Evolutionary conservation across 2,888 invertebrate genomes (phyloP).

Genomic region (Drosophila lutescens): DNA sequence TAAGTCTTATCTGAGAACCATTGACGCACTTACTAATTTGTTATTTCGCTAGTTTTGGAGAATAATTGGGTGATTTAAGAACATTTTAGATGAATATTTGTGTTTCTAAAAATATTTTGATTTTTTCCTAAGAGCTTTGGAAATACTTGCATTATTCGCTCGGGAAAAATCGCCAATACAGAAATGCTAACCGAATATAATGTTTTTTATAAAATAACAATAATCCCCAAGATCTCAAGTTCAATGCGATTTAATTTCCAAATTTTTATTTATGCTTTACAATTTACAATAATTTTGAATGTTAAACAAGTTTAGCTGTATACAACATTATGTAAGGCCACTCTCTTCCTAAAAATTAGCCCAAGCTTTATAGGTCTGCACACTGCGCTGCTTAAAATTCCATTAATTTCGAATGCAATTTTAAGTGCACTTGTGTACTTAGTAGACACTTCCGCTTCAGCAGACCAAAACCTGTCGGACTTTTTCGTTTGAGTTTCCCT

Average conservation of each 20-base stretch:
- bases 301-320: too few species aligned
- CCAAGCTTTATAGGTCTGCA: background rate
- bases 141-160: too few species aligned
- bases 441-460: slow-evolving; percentile 1
- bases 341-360: background rate
- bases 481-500: background rate
- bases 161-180: too few species aligned
- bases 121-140: too few species aligned
- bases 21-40: too few species aligned
- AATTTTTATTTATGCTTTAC: background rate
- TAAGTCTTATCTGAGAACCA: background rate
- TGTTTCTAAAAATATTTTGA: background rate
- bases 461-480: background rate
- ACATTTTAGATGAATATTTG: too few species aligned
- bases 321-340: background rate
- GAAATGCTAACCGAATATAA: too few species aligned
- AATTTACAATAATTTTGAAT: background rate
- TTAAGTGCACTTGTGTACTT: slow-evolving; percentile 5
- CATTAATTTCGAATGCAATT: slow-evolving; percentile 2
- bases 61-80: background rate
- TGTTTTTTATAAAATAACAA: too few species aligned
- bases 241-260: too few species aligned
- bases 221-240: too few species aligned
- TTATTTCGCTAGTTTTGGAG: background rate
- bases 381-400: background rate